Evolutionary conservation across 2,888 invertebrate genomes (phyloP).

Genomic region (Chrysolina oricalcia): DNA sequence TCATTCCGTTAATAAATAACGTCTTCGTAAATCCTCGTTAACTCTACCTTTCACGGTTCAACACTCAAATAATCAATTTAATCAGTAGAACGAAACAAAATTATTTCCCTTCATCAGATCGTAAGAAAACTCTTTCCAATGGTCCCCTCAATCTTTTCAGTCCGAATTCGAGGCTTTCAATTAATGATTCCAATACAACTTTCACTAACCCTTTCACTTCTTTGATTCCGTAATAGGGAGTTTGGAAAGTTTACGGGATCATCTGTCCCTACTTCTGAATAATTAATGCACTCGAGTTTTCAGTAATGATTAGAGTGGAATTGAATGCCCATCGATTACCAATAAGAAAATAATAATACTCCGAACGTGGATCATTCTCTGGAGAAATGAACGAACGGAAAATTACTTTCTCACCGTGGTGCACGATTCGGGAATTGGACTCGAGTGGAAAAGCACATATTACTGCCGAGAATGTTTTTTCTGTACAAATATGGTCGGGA

Average conservation of each 20-base stretch:
- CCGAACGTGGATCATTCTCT: slow-evolving; percentile 21
- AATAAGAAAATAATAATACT: slow-evolving; percentile 26
- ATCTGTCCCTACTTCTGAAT: background rate
- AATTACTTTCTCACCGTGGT: slow-evolving; percentile 31
- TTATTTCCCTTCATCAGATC: too few relatives aligned
- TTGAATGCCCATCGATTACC: slow-evolving; percentile 32
- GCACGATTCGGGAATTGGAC: slow-evolving; percentile 20
- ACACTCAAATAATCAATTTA: too few relatives aligned
- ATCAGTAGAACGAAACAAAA: too few relatives aligned
- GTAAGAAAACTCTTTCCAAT: too few relatives aligned
- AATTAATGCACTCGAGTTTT: background rate
- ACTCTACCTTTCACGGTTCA: too few relatives aligned
- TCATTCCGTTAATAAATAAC: too few relatives aligned
- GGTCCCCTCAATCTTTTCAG: background rate
- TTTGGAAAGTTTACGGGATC: background rate
- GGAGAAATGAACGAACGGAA: slow-evolving; percentile 24
- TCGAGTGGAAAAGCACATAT: slow-evolving; percentile 14
- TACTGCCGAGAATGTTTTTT: slow-evolving; percentile 9
- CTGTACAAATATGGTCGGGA: slow-evolving; percentile 1
- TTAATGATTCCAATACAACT: background rate
- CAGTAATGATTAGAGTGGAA: slow-evolving; percentile 1
- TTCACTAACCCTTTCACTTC: background rate
- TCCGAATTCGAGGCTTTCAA: background rate
- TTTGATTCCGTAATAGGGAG: background rate
- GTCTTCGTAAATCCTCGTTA: too few relatives aligned